These are phyloP conservation scores for Bambusicola thoracicus DNA, from an alignment of 2,113 vertebrate species.

Conservation along the genomic window DNA sequence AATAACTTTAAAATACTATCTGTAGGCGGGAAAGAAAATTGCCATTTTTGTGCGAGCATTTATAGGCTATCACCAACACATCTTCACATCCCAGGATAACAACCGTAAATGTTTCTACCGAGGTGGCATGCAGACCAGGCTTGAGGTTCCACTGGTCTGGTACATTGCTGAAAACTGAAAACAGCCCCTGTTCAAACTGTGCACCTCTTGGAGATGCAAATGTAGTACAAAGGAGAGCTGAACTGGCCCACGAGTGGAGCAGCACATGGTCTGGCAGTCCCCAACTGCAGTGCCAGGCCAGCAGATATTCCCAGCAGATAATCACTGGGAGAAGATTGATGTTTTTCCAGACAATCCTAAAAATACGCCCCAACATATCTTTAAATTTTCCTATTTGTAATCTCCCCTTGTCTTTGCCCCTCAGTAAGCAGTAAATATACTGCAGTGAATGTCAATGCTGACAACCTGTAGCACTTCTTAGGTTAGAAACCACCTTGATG, in stretches of 20 bases:
- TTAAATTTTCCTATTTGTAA: neutral
- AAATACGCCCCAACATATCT: neutral
- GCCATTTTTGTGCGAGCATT: neutral
- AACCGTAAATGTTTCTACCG: neutral
- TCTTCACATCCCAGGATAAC: neutral
- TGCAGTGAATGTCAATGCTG: neutral
- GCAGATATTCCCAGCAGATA: neutral
- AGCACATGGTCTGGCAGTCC: neutral
- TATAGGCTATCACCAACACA: neutral
- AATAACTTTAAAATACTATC: neutral
- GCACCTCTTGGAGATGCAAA: neutral
- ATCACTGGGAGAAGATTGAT: neutral
- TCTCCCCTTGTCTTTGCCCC: neutral
- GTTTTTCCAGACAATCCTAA: neutral
- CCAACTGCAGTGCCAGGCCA: neutral
- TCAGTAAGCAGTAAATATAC: neutral
- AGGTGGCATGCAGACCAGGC: neutral
- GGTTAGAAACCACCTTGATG: neutral
- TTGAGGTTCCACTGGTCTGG: neutral
- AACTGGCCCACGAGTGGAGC: neutral
- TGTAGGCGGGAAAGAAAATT: neutral
- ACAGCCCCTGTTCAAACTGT: neutral
- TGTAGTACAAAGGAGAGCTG: neutral
- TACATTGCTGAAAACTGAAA: neutral
- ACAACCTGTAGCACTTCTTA: neutral